Base-by-base conservation (phyloP, 2,888 invertebrate species). In the Crepidodera aurea region DNA sequence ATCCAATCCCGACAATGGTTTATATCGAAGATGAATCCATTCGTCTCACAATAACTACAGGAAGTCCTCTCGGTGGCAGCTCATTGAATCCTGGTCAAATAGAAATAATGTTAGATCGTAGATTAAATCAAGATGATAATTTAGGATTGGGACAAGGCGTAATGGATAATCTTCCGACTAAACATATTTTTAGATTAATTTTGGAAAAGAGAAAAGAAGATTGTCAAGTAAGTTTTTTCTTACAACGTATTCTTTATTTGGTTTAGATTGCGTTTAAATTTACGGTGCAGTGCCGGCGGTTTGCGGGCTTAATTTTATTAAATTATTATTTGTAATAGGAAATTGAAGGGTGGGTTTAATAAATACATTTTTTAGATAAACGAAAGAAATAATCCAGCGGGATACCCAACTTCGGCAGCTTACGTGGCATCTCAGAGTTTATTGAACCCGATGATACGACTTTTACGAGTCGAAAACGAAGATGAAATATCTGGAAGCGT, bases 61-160 rank as follows among this genome's bases (percentile, higher is more conserved):
- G 89, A 2, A 94, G 95, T 69, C 93, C 98, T 1, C 84, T 97
- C 12, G 99, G 98, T 5, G 90, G 90, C 66, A 88, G 92, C 3
- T 93, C 93, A 7, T 82, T 94, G 56, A 83, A 86, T 51, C 83
- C 89, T 2, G 95, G 95, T 60, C 88, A 90, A 77, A 83, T 92
- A 1, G 92, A 92, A 84, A 87, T 98, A 51, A 96, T 99, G 92
- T 90, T 97, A 83, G 98, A 99, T 81, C 87, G 99, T 10, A 85
- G 95, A 65, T 82, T 99, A 62, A 89, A 89, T 66, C 93, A 93
- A 76, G 98, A 98, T 80, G 98, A 99, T 82, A 93, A 96, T 78
- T 85, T 97, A 65, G 99, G 98, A 0, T 80, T 98, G 63, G 91
- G 90, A 7, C 96, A 98, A 81, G 95, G 94, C 0, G 91, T 98